Evolutionary conservation across 1,140 invertebrate species (phyloP).

Genomic region (Bombus sylvicola): DNA sequence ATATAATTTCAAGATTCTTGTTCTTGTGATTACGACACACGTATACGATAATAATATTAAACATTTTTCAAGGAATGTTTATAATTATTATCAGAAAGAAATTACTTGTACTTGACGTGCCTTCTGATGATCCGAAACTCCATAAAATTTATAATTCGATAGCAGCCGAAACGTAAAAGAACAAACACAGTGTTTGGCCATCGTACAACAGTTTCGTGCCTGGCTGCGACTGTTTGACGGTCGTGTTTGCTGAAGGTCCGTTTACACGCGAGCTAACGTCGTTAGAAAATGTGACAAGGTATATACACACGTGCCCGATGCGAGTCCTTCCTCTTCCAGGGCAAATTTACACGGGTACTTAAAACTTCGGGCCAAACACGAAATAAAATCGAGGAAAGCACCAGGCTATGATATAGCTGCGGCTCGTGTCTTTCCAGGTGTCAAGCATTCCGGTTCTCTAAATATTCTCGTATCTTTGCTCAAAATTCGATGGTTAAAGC

Average conservation of each 20-base stretch:
- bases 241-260: constrained; percentile 61
- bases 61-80: neutral
- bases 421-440: neutral
- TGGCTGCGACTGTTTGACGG: constrained; percentile 63
- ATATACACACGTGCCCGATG: constrained; percentile 52
- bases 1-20: neutral
- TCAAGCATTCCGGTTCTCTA: neutral
- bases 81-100: neutral
- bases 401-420: constrained; percentile 1
- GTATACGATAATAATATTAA: neutral
- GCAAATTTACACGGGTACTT: constrained; percentile 66
- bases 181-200: constrained; percentile 23
- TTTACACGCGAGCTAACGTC: constrained; percentile 62
- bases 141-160: constrained; percentile 36
- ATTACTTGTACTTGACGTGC: neutral
- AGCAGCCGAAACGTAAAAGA: constrained; percentile 6
- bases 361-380: constrained; percentile 45
- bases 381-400: constrained; percentile 35
- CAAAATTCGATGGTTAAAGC: neutral
- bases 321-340: constrained; percentile 52
- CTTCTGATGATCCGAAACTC: too few relatives aligned
- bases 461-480: neutral
- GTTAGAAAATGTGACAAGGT: constrained; percentile 66
- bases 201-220: constrained; percentile 58
- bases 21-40: neutral